phyloP scores from a whole-genome alignment of 2,113 vertebrate species.

The Erythrocercus mccallii region DNA sequence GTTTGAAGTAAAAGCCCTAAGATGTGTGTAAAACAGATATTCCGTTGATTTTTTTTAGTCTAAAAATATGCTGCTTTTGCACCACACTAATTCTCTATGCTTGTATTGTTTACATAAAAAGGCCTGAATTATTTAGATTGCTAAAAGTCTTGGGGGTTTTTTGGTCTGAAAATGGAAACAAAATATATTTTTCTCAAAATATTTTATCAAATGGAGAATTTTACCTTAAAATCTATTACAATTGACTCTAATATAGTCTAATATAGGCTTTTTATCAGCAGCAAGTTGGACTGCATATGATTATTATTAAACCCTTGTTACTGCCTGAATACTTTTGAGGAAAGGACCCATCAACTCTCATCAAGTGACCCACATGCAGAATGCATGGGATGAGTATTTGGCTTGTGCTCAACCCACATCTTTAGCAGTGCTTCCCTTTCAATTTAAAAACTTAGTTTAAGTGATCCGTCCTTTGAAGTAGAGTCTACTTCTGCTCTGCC shows the following conservation, averaged over 20 bases:
- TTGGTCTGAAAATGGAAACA: not conserved
- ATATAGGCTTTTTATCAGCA: not conserved
- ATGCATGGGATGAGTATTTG: not conserved
- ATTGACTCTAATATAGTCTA: not conserved
- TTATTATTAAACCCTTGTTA: not conserved
- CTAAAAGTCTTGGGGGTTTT: not conserved
- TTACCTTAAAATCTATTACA: not conserved
- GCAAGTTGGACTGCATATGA: not conserved
- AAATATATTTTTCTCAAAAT: not conserved
- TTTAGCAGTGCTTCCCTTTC: not conserved
- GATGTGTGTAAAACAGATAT: not conserved
- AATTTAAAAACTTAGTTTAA: not conserved
- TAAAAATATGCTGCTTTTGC: not conserved
- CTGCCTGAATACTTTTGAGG: not conserved
- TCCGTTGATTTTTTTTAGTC: not conserved
- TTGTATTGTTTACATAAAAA: not conserved
- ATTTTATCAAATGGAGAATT: not conserved
- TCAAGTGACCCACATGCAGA: not conserved
- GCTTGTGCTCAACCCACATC: not conserved
- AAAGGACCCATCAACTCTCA: not conserved
- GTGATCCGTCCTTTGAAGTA: not conserved
- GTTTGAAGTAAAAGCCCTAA: not conserved
- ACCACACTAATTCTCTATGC: not conserved
- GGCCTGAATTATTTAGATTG: not conserved
- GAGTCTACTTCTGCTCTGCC: not conserved